Base-by-base conservation (phyloP, 2,797 vertebrate genomes). In the Urosaurus nigricauda region DNA sequence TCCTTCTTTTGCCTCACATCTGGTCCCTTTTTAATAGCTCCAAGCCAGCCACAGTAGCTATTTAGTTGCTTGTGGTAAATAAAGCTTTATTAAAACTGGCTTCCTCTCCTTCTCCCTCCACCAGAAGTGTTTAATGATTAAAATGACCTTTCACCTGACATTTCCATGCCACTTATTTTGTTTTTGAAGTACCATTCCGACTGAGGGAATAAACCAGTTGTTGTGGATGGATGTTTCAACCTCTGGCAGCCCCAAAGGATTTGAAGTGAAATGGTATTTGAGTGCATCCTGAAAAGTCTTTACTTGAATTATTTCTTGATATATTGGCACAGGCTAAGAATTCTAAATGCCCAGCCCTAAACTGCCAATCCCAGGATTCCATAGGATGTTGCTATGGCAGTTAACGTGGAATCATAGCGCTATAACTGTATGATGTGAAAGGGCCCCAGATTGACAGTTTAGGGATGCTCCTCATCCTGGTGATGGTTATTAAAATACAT, bases 1-100 rank as follows among this genome's bases (percentile, higher is more conserved):
- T 91, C 92, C 93, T 92, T 40, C 96, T 97, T 97, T 97, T 97
- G 96, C 97, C 96, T 94, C 87, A 92, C 95, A 95, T 95, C 96
- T 97, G 97, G 96, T 82, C 95, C 86, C 96, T 93, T 95, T 96
- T 93, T 96, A 96, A 96, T 96, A 97, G 96, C 96, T 82, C 93
- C 93, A 93, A 95, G 95, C 92, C 94, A 94, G 92, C 94, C 96
- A 96, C 96, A 94, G 96, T 96, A 97, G 96, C 95, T 96, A 83
- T 95, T 94, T 93, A 94, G 92, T 94, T 95, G 95, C 95, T 94
- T 90, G 90, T 75, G 83, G 91, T 94, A 95, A 96, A 96, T 91
- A 94, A 93, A 92, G 86, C 90, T 94, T 93, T 95, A 92, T 91
- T 92, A 95, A 94, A 95, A 94, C 88, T 73, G 79, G 95, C 95